phyloP scores from a whole-genome alignment of 2,113 vertebrate species.

The Heterotilapia buettikoferi region DNA sequence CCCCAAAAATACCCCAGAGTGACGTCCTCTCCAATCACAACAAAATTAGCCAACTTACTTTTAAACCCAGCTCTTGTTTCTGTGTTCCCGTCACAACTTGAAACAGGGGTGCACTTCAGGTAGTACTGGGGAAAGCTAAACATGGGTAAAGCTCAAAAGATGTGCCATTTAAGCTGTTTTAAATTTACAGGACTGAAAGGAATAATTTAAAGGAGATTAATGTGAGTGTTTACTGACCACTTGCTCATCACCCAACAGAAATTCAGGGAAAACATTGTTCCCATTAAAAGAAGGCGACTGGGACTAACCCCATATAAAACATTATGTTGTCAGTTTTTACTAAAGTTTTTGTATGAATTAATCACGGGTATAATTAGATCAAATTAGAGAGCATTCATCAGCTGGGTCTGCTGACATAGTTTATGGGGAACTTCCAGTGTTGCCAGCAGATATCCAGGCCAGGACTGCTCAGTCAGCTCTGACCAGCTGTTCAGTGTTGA shows the following conservation, averaged over 20 bases:
- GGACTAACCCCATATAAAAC: not conserved
- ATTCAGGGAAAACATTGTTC: not conserved
- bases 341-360: not conserved
- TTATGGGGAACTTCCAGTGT: not conserved
- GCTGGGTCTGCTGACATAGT: not conserved
- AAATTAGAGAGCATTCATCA: not conserved
- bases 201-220: not conserved
- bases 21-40: slow-evolving; percentile 9
- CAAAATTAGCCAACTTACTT: slow-evolving; percentile 2
- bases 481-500: not conserved
- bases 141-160: not conserved
- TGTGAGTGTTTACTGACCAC: not conserved
- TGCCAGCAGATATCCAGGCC: not conserved
- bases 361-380: not conserved
- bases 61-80: not conserved
- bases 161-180: not conserved
- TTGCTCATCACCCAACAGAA: not conserved
- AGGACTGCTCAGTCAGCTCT: not conserved
- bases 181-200: not conserved
- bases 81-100: not conserved
- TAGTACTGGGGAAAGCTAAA: not conserved
- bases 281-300: not conserved
- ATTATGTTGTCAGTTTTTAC: not conserved
- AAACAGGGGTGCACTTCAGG: not conserved
- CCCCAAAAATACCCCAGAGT: slow-evolving; percentile 3